phyloP scores from a whole-genome alignment of 2,888 invertebrate species.

The Caenorhabditis sp. region DNA sequence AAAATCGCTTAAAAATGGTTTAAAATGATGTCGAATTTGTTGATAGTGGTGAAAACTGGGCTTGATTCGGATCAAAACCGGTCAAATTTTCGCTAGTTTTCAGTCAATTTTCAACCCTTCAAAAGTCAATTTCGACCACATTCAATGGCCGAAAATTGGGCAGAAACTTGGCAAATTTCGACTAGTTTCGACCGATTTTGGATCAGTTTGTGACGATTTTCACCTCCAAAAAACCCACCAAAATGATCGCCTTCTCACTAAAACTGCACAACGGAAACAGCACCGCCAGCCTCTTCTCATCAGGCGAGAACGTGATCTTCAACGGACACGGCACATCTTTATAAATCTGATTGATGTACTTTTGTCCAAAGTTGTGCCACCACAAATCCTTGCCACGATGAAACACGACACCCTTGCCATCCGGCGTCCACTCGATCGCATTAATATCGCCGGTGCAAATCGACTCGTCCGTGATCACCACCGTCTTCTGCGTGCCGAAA shows the following conservation, averaged over 20 bases:
- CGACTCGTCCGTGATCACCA: constrained; percentile 23
- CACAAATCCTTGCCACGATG: background rate
- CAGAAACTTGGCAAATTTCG: too few relatives aligned
- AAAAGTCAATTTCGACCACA: background rate
- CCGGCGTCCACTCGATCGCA: constrained; percentile 39
- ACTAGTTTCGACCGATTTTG: too few relatives aligned
- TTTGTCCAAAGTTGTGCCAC: constrained; percentile 28
- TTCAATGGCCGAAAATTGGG: background rate
- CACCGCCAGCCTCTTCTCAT: constrained; percentile 8
- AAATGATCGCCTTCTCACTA: background rate
- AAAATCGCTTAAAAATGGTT: background rate
- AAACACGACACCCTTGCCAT: constrained; percentile 20
- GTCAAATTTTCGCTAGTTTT: too few relatives aligned
- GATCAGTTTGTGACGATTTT: background rate
- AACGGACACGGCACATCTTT: background rate
- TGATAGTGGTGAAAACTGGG: background rate
- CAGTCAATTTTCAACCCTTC: background rate
- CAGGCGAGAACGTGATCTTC: constrained; percentile 30
- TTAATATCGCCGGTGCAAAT: background rate
- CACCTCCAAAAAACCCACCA: too few relatives aligned
- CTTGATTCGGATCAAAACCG: background rate
- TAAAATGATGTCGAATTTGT: background rate
- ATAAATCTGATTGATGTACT: constrained; percentile 4
- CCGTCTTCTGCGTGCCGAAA: constrained; percentile 5
- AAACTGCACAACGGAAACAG: background rate